A percentile compares a stretch with the other conserved stretches of the same genome.
phyloP scores from a whole-genome alignment of 35 echinoderm and acorn worm genomes.

The Strongylocentrotus purpuratus region DNA sequence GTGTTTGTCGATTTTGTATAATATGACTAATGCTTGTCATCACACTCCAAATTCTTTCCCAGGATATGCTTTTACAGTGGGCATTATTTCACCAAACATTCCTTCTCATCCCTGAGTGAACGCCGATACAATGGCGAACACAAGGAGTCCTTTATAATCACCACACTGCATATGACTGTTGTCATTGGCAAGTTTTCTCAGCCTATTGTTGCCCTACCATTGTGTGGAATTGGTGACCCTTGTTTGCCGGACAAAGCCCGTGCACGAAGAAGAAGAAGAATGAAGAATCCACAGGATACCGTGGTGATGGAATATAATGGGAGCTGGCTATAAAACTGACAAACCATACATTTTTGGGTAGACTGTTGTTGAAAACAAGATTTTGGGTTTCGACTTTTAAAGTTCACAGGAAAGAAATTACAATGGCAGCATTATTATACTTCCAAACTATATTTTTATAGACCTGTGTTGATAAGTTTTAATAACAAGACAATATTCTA shows the following conservation, averaged over 20 bases:
- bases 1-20: not conserved
- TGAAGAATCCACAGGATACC: not conserved
- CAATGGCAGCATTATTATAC: not conserved
- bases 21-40: not conserved
- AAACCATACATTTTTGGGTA: not conserved
- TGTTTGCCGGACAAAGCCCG: not conserved
- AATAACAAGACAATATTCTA: no score
- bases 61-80: not conserved
- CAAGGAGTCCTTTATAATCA: conserved; percentile 25
- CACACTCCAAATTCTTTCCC: not conserved
- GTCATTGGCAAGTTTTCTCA: conserved; percentile 29
- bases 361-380: not conserved
- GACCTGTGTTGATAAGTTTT: no score
- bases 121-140: not conserved
- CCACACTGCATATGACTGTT: not conserved
- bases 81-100: not conserved
- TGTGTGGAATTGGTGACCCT: conserved; percentile 38
- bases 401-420: not conserved
- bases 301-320: not conserved
- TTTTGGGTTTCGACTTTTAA: not conserved
- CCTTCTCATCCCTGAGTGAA: not conserved
- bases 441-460: not conserved
- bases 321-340: not conserved
- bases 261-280: not conserved
- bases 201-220: conserved; percentile 3